A percentile compares a stretch with the other conserved stretches of the same genome.
Conservation (phyloP, 2,888 invertebrate genomes). For the Tinea trinotella region DNA sequence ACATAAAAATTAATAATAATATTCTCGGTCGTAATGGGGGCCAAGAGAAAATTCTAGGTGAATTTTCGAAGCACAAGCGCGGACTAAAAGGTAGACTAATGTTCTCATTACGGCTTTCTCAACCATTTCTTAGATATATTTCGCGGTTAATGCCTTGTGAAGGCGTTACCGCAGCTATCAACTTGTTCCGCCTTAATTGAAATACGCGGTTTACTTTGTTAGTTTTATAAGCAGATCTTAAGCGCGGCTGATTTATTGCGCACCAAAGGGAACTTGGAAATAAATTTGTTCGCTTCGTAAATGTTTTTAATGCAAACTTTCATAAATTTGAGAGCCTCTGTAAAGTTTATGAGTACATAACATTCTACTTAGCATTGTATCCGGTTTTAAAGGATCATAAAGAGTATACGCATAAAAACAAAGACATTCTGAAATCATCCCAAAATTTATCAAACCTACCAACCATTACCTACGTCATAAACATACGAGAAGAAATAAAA, state of each 20-base stretch:
- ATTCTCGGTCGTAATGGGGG: not conserved
- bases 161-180: slow-evolving; percentile 18
- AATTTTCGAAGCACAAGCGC: slow-evolving; percentile 13
- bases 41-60: slow-evolving; percentile 4
- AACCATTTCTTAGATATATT: slow-evolving; percentile 18
- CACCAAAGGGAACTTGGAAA: slow-evolving; percentile 2
- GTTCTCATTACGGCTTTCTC: slow-evolving; percentile 18
- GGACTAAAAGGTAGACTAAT: slow-evolving; percentile 19
- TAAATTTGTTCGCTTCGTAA: slow-evolving; percentile 12
- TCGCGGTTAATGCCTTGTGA: slow-evolving; percentile 18
- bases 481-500: not conserved
- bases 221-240: slow-evolving; percentile 18
- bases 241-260: slow-evolving; percentile 5
- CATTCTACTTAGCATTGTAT: slow-evolving; percentile 11
- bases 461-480: too few species aligned
- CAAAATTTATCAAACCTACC: too few species aligned
- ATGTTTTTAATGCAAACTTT: slow-evolving; percentile 11
- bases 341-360: not conserved
- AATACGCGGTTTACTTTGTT: slow-evolving; percentile 18
- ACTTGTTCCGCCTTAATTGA: slow-evolving; percentile 16
- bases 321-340: slow-evolving; percentile 10
- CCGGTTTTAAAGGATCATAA: not conserved
- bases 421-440: not conserved
- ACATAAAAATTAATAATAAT: not conserved
- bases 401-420: not conserved